phyloP scores from a whole-genome alignment of 2,797 vertebrate genomes.

The Micromesistius poutassou region DNA sequence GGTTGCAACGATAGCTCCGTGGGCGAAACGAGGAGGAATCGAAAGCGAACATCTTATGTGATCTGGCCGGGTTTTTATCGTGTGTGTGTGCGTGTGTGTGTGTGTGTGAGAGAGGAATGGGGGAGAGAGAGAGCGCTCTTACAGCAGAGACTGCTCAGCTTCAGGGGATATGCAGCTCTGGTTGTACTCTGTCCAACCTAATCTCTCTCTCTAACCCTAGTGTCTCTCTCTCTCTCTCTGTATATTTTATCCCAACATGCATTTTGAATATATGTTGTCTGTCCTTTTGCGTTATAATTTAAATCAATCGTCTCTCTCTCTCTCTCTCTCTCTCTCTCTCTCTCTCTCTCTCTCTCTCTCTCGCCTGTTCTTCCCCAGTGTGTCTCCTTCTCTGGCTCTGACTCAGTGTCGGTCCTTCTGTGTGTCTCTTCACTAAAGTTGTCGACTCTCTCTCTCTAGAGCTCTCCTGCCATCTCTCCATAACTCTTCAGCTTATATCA shows the following conservation, averaged over 20 bases:
- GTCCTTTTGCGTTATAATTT: no score
- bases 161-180: neutral
- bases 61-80: conserved; percentile 32
- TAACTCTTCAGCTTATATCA: no score
- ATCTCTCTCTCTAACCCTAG: neutral
- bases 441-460: neutral
- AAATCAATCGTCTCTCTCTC: no score
- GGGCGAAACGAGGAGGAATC: conserved; percentile 12
- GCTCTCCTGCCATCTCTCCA: conserved; percentile 3
- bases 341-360: neutral
- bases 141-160: conserved; percentile 30
- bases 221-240: conserved; percentile 1
- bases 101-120: neutral
- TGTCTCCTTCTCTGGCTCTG: neutral
- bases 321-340: no score
- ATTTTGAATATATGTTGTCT: no score
- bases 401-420: neutral
- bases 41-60: conserved; percentile 4
- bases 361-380: neutral
- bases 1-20: neutral
- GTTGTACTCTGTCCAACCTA: neutral
- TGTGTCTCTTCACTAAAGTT: neutral
- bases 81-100: conserved; percentile 8
- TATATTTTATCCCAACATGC: neutral
- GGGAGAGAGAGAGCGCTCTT: conserved; percentile 9